Percentiles rank a stretch among this genome's conserved stretches.
Evolutionary conservation across 2,888 invertebrate species (phyloP).

Genomic region (Sabellastarte sp.): DNA sequence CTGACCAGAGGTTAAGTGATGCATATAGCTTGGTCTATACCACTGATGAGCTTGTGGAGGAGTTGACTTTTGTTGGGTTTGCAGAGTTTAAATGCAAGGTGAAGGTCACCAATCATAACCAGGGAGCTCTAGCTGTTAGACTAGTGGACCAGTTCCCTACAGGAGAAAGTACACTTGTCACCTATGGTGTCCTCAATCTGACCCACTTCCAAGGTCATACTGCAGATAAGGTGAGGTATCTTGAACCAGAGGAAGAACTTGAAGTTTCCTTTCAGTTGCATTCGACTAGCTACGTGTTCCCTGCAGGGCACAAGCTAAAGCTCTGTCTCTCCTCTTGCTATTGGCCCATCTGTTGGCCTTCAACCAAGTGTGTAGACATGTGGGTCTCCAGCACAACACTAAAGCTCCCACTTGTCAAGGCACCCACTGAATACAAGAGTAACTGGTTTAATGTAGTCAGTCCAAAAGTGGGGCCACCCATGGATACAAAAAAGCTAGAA

Average conservation of each 20-base stretch:
- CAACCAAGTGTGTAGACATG: not conserved
- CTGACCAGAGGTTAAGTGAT: not conserved
- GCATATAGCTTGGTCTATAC: not conserved
- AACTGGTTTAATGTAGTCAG: no score
- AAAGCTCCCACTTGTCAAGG: not conserved
- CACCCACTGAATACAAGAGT: not conserved
- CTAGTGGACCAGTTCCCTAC: not conserved
- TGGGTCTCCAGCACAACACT: not conserved
- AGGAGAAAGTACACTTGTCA: not conserved
- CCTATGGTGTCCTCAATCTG: not conserved
- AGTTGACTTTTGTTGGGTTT: not conserved
- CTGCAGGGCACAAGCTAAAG: not conserved
- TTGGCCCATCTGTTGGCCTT: not conserved
- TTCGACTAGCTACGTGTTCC: not conserved
- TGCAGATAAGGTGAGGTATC: not conserved
- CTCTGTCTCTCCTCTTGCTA: not conserved
- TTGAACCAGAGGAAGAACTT: not conserved
- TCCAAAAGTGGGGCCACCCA: no score
- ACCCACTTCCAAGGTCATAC: not conserved
- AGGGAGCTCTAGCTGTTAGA: not conserved
- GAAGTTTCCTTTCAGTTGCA: not conserved
- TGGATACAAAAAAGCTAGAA: no score
- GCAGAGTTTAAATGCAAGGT: not conserved
- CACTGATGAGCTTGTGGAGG: not conserved
- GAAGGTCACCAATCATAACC: not conserved